Base-by-base conservation (phyloP, 2,888 invertebrate species). In the Hirudinaria manillensis region DNA sequence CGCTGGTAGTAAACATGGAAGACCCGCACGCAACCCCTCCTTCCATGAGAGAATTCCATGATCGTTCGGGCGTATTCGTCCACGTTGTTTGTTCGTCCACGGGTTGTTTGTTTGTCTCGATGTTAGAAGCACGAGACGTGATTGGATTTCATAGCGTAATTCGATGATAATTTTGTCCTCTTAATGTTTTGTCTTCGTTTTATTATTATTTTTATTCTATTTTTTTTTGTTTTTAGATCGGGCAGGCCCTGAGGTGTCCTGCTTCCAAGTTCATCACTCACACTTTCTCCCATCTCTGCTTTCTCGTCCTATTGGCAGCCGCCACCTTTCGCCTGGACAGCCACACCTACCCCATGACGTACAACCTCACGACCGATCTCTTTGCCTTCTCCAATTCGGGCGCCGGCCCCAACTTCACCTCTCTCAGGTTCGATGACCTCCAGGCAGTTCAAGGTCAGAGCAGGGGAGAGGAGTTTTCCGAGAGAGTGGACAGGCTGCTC, bases 191-290 rank as follows among this genome's bases (percentile, higher is more conserved):
- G 45, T 10, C 45, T 45, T 45, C 45, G 10, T 10, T 45, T 45
- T 45, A 16, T 45, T 45, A n/a, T n/a, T n/a, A n/a, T 45, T 38
- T 3, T 38, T 38, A 16, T 56, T 24, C 6, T 24, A 16, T 61
- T 61, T 27, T 7, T 4, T 61, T 53, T 21, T 29, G 1, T 27
- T 61, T 61, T 34, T 80, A 85, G 85, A 79, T 84, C 66, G 84
- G 85, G 74, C 82, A 82, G 77, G 81, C 83, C 27, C 82, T 85
- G 82, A 61, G 85, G 86, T 85, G 90, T 80, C 91, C 91, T 38
- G 87, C 91, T 79, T 90, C 91, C 83, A 90, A 90, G 85, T 90
- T 91, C 86, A 88, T 91, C 80, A 90, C 89, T 74, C 90, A 89
- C 81, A 87, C 89, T 6, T 88, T 90, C 29, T 89, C 89, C 21